These are phyloP conservation scores for Mormyrops attenuatus DNA, from an alignment of 2,797 vertebrate species.

Conservation along the genomic window DNA sequence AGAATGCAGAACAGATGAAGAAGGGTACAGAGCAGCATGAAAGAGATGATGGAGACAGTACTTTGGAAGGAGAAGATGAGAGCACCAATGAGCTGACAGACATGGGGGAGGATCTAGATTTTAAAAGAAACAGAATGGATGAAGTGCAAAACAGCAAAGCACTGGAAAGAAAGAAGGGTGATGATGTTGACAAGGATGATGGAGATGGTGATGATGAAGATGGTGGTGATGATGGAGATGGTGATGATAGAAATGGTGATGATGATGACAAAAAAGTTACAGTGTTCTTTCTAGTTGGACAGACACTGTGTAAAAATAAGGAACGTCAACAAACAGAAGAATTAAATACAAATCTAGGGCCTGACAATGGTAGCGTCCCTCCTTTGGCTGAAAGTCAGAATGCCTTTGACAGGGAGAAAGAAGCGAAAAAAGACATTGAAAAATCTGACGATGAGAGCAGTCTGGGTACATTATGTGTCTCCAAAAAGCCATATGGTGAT, in stretches of 20 bases:
- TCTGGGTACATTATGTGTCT: not conserved
- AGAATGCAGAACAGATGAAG: conserved; percentile 25
- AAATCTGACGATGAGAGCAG: conserved; percentile 19
- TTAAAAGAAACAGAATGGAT: not conserved
- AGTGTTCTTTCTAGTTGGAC: conserved; percentile 60
- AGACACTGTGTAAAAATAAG: conserved; percentile 38
- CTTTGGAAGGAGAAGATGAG: conserved; percentile 11
- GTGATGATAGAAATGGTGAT: not conserved
- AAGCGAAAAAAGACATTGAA: conserved; percentile 4
- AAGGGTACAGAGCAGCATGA: conserved; percentile 14
- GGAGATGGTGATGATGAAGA: not conserved
- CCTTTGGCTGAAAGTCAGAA: conserved; percentile 23
- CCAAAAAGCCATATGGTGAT: not conserved
- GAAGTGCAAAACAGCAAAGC: not conserved
- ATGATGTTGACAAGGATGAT: not conserved
- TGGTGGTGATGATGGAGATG: not conserved
- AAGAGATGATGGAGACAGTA: conserved; percentile 13
- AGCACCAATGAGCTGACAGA: not conserved
- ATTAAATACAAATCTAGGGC: conserved; percentile 24
- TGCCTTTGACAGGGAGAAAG: not conserved
- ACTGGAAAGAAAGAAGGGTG: not conserved
- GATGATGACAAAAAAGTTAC: conserved; percentile 35
- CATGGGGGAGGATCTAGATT: not conserved
- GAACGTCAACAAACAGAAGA: conserved; percentile 28
- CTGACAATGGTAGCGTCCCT: not conserved